Base-by-base conservation (phyloP, 2,888 invertebrate genomes). In the Temnothorax unifasciatus region DNA sequence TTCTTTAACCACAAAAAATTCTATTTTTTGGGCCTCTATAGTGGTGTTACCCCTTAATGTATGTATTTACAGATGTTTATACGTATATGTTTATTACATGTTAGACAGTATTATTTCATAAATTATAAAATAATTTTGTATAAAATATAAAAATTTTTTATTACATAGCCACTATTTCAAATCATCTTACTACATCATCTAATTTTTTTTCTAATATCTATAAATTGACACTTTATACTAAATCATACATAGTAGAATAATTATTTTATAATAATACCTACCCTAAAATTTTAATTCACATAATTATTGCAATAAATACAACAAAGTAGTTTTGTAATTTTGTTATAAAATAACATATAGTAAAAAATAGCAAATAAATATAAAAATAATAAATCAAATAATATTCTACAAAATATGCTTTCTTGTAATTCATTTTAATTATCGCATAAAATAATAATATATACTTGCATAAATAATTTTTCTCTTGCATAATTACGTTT, bases 381-480 rank as follows among this genome's bases (percentile, higher is more conserved):
- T 68, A 3, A 52, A 13, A 52, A 47, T 25, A 47, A 47, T 47
- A 59, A 61, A 74, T 61, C n/a, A 34, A 47, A 5, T 47, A 34
- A 61, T 8, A 59, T 34, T 63, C 21, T 47, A 61, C 11, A 63
- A 47, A 34, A 61, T 61, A 4, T 34, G 3, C 0, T 3, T 59
- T 8, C 2, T 59, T 59, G 18, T n/a, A 59, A 73, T 25, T 57
- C 18, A 29, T 44, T 71, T 3, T 21, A 11, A 50, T 15, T 38
- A 71, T 59, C 3, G 38, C 3, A 71, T 50, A 21, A 21, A 34
- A 21, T 47, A 57, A 44, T 41, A 44, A 59, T 59, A 59, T 44
- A 34, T n/a, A 38, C 9, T 41, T 29, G 13, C 25, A 77, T 18
- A n/a, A 75, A 41, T 61, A 64, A 76, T 25, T 11, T 5, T 73